A percentile compares a stretch with the other conserved stretches of the same genome.
phyloP scores from a whole-genome alignment of 2,888 invertebrate species.

The Hypercompe scribonia region DNA sequence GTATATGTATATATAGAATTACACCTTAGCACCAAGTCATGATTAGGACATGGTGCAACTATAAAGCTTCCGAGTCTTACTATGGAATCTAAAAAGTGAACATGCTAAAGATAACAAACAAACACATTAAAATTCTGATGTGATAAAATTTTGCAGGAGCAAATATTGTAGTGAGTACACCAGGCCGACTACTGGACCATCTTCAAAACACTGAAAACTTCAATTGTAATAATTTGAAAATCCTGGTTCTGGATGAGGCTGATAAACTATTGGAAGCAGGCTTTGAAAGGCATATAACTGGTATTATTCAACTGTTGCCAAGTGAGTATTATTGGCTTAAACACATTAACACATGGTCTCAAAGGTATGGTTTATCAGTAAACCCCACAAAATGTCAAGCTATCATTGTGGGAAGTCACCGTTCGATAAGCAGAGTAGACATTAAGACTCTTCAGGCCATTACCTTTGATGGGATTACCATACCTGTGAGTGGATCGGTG shows the following conservation, averaged over 20 bases:
- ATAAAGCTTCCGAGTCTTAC: too few relatives aligned
- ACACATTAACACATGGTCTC: too few relatives aligned
- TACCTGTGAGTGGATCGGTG: too few relatives aligned
- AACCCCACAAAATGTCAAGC: too few relatives aligned
- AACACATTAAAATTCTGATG: neutral
- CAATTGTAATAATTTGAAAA: conserved; percentile 95
- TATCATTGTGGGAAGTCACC: too few relatives aligned
- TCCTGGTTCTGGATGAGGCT: conserved; percentile 97
- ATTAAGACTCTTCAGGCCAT: too few relatives aligned
- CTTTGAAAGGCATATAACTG: conserved; percentile 97
- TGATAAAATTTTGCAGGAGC: conserved; percentile 86
- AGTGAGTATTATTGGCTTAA: conserved; percentile 58
- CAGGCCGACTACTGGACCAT: conserved; percentile 98
- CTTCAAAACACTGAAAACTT: conserved; percentile 95
- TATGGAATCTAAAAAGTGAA: neutral
- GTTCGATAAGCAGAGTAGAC: too few relatives aligned
- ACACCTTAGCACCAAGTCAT: too few relatives aligned
- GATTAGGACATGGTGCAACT: too few relatives aligned
- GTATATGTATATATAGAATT: too few relatives aligned
- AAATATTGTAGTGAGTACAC: conserved; percentile 97
- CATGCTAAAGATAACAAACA: neutral
- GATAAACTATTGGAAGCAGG: conserved; percentile 98
- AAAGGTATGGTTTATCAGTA: too few relatives aligned
- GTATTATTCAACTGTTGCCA: conserved; percentile 95
- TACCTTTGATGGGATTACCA: too few relatives aligned